phyloP scores from a whole-genome alignment of 2,113 vertebrate species.

The Eretmochelys imbricata region DNA sequence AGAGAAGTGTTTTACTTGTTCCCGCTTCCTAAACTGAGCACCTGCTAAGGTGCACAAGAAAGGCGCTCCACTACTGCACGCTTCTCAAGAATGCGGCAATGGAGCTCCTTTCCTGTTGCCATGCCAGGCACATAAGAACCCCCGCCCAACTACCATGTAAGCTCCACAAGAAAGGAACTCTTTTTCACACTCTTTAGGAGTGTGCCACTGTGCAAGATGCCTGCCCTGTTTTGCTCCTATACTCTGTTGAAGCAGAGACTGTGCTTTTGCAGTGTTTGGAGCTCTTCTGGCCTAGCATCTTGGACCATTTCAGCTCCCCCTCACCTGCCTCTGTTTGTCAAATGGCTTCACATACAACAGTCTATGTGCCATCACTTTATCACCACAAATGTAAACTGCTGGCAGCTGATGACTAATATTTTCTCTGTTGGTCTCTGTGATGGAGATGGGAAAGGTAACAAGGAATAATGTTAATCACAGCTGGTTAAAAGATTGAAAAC shows the following conservation, averaged over 20 bases:
- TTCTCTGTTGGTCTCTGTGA: neutral
- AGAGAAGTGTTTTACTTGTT: neutral
- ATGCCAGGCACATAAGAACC: neutral
- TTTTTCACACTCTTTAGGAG: rapidly evolving
- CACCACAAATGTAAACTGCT: neutral
- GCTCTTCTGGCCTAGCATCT: neutral
- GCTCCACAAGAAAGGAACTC: rapidly evolving
- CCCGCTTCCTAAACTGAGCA: neutral
- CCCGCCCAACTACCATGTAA: neutral
- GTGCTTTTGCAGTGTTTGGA: neutral
- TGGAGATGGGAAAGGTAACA: neutral
- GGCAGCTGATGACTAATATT: neutral
- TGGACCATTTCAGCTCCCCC: neutral
- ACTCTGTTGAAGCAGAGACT: neutral
- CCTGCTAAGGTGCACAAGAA: neutral
- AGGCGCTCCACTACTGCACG: neutral
- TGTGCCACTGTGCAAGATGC: neutral
- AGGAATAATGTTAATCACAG: neutral
- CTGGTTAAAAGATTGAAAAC: neutral
- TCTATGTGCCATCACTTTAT: neutral
- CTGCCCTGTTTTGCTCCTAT: neutral
- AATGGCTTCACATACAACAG: neutral
- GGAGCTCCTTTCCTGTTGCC: neutral
- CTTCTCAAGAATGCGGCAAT: neutral
- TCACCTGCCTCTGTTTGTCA: neutral